Conservation (phyloP, 2,888 invertebrate genomes). For the Scaptomyza polygonia region DNA sequence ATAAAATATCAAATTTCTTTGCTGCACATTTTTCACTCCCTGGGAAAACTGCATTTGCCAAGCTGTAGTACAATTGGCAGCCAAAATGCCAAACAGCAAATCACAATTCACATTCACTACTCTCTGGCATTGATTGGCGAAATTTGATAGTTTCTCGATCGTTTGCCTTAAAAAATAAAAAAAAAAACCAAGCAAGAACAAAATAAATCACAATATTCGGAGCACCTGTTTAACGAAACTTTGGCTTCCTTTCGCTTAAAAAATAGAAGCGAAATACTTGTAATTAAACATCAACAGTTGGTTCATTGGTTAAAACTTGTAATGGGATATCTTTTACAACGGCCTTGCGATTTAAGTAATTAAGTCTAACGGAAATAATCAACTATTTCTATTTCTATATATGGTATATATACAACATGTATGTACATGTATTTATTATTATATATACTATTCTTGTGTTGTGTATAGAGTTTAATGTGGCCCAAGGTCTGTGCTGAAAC, state of each 20-base stretch:
- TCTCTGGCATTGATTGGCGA: constrained; percentile 61
- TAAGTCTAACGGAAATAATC: constrained; percentile 70
- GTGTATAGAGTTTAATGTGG: constrained; percentile 61
- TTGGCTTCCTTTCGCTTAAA: neutral
- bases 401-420: constrained; percentile 1
- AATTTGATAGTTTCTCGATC: constrained; percentile 61
- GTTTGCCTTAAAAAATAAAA: neutral
- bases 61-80: constrained; percentile 68
- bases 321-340: constrained; percentile 45
- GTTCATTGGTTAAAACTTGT: constrained; percentile 27
- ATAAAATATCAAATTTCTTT: constrained; percentile 74
- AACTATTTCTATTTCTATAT: constrained; percentile 45
- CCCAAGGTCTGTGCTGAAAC: constrained; percentile 73
- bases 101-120: constrained; percentile 56
- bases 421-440: constrained; percentile 19
- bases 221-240: constrained; percentile 53
- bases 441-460: constrained; percentile 23
- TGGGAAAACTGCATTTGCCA: constrained; percentile 5
- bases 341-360: constrained; percentile 63
- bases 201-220: neutral
- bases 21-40: constrained; percentile 64
- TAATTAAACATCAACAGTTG: constrained; percentile 36
- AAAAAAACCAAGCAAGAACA: constrained; percentile 1
- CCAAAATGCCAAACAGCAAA: constrained; percentile 77
- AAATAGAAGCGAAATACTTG: constrained; percentile 16